Evolutionary conservation across 2,888 invertebrate species (phyloP).

Genomic region (Pegoplata infirma): DNA sequence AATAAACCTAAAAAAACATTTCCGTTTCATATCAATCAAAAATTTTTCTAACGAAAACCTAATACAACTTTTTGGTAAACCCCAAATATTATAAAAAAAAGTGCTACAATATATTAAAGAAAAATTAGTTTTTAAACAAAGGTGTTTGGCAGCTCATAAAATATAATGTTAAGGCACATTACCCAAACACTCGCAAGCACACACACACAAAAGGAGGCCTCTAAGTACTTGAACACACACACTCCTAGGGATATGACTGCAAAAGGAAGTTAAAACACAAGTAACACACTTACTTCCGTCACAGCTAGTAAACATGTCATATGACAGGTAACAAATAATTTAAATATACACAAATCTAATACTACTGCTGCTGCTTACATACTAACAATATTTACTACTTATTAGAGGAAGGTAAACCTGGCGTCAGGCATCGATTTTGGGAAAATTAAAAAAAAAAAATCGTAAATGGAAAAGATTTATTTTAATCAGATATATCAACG

Average conservation of each 20-base stretch:
- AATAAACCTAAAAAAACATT: conserved; percentile 58
- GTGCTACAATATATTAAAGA: conserved; percentile 23
- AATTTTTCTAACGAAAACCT: conserved; percentile 17
- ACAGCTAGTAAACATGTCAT: conserved; percentile 60
- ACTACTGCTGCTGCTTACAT: too few relatives aligned
- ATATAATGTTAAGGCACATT: conserved; percentile 66
- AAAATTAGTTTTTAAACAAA: conserved; percentile 71
- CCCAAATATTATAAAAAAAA: conserved; percentile 16
- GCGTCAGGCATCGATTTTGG: too few relatives aligned
- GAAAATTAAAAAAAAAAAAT: too few relatives aligned
- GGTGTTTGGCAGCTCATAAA: conserved; percentile 75
- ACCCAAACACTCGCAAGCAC: conserved; percentile 1
- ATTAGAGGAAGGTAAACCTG: too few relatives aligned
- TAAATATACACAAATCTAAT: conserved; percentile 16
- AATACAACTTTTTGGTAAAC: too few relatives aligned
- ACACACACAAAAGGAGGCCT: conserved; percentile 7
- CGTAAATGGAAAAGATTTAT: too few relatives aligned
- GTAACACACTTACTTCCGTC: conserved; percentile 60
- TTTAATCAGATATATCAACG: too few relatives aligned
- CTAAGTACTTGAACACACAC: background rate
- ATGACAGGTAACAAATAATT: conserved; percentile 56
- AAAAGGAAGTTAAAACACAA: conserved; percentile 51
- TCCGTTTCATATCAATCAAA: conserved; percentile 63
- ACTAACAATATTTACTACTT: too few relatives aligned
- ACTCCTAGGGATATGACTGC: background rate